Base-by-base conservation (phyloP, 2,113 vertebrate species). In the Clupea harengus region DNA sequence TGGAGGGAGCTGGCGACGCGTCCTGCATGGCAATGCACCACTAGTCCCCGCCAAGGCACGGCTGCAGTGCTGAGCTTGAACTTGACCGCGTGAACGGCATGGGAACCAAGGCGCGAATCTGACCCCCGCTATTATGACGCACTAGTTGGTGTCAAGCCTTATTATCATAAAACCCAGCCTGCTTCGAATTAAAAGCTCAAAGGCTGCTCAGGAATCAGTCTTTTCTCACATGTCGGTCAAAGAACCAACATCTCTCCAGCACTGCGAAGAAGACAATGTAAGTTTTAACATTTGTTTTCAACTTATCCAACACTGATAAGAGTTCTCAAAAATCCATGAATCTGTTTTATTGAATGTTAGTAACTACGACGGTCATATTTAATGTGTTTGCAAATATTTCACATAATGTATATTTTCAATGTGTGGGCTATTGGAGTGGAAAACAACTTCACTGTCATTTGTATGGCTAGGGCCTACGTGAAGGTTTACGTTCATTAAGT, bases 131-230 rank as follows among this genome's bases (percentile, higher is more conserved):
- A 93, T 95, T 89, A 93, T 47, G 87, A 89, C 85, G 92, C 91
- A 84, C 91, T 89, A 92, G 91, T 91, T 92, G 90, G 93, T 93
- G 95, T 95, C 94, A 93, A 86, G 89, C 88, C 90, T 93, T 83
- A 95, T 95, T 95, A 94, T 82, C 95, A 95, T 95, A 95, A 93
- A 92, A 87, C 89, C 92, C 94, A 93, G 93, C 91, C 94, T 60
- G 89, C 91, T 85, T 91, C 90, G 91, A 92, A 93, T 95, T 88
- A 93, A 93, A 93, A 93, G 39, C 91, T 90, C 87, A 89, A 88
- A 91, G 91, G 89, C 91, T 84, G 85, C 82, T 78, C 80, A 84
- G 84, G 83, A 86, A 75, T 22, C 54, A 0, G 86, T 87, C 90
- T 84, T 84, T 91, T 92, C 90, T 85, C 91, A 80, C 86, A 83